Evolutionary conservation across 2,797 vertebrate species (phyloP), one percentile per base, ranked within the genome.

Genomic region (Phoxinus dragarum): DNA sequence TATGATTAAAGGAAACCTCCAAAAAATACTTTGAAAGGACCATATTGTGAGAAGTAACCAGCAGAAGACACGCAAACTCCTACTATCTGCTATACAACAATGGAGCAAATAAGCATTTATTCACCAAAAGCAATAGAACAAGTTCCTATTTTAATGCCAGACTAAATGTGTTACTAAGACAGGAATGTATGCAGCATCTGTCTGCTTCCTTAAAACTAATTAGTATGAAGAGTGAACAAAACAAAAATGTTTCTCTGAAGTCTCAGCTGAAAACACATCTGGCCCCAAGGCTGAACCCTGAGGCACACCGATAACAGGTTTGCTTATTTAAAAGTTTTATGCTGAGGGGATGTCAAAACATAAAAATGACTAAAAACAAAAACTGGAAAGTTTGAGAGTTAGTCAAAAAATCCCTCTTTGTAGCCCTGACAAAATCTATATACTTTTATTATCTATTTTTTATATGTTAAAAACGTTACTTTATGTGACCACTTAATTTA

Each of bases 121-220:
- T 79, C 67, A 66, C 38, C 12, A 49, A n/a, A 81, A 12, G 83
- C 81, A 80, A 59, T 44, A 77, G 68, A 86, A 44, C 38, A 86
- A 81, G 83, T 40, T 77, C 42, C 47, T 74, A 40, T 66, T 88
- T 52, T 88, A 72, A 78, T 80, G 84, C 71, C 74, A n/a, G 64
- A 4, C 69, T 38, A 78, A 84, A 74, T 75, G 34, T 36, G 79
- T 86, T 23, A 75, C 66, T 73, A 6, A 78, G 54, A 81, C 67
- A 52, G 36, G 77, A 84, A 34, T 11, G 56, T 49, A 61, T 73
- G 56, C 68, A 17, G 74, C 61, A 87, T 74, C 40, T 80, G 81
- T 84, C 52, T 40, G 56, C 42, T 66, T 27, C 19, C n/a, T 6
- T 59, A 81, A 71, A 85, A 52, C 74, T 49, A 71, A 82, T 71